A percentile compares a stretch with the other conserved stretches of the same genome.
phyloP scores from a whole-genome alignment of 2,797 vertebrate species.

The Coregonus sp. region DNA sequence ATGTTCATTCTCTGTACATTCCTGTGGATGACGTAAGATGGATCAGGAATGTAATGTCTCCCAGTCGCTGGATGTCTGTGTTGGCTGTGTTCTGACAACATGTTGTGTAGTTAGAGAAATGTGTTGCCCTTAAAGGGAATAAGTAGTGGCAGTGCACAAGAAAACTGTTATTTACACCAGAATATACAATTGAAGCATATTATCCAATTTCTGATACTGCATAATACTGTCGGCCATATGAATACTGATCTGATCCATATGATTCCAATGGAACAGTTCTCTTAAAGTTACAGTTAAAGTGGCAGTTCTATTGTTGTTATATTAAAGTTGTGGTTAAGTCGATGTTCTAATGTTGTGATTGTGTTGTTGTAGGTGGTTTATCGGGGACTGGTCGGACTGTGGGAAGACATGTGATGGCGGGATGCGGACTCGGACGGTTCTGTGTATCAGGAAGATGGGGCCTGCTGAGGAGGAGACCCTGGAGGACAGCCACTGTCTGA shows the following conservation, averaged over 20 bases:
- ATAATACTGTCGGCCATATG: not conserved
- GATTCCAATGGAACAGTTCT: not conserved
- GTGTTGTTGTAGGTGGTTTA: slow-evolving; percentile 86
- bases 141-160: not conserved
- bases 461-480: slow-evolving; percentile 93
- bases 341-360: not conserved
- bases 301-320: not conserved
- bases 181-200: not conserved
- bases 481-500: slow-evolving; percentile 89
- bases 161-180: not conserved
- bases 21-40: slow-evolving; percentile 60
- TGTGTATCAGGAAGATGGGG: slow-evolving; percentile 91
- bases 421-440: slow-evolving; percentile 84
- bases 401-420: slow-evolving; percentile 95
- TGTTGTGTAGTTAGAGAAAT: too few species aligned
- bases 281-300: not conserved
- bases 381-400: slow-evolving; percentile 96
- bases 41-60: not conserved
- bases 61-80: slow-evolving; percentile 55
- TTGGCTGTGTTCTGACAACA: not conserved
- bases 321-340: not conserved
- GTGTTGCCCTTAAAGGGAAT: not conserved
- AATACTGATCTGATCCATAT: not conserved
- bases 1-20: slow-evolving; percentile 69
- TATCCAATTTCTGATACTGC: not conserved